These are phyloP conservation scores for Rhabdomys dilectus DNA, from an alignment of 2,113 vertebrate species.

Conservation along the genomic window DNA sequence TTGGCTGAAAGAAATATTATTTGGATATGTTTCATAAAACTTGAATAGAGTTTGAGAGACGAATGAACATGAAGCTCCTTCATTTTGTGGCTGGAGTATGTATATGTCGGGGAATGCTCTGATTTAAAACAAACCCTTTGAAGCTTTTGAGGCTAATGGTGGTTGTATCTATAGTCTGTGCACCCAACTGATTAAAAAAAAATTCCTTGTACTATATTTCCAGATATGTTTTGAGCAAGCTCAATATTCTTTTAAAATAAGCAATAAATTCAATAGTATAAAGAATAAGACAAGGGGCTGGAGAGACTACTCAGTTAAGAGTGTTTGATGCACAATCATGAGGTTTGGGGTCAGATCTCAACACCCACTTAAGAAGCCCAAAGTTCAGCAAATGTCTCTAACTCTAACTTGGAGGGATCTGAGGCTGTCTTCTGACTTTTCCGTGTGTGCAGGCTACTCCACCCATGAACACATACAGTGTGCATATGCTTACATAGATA, in stretches of 20 bases:
- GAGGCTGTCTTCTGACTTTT: not conserved
- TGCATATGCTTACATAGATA: not conserved
- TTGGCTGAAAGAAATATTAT: not conserved
- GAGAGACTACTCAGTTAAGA: not conserved
- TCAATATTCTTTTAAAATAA: conserved; percentile 21
- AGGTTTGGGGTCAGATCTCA: too few relatives aligned
- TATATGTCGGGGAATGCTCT: not conserved
- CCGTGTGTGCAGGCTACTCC: too few relatives aligned
- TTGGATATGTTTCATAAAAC: not conserved
- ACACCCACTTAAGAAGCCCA: not conserved
- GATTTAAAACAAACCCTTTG: conserved; percentile 6
- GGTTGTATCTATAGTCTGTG: not conserved
- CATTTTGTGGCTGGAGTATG: not conserved
- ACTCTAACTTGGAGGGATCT: not conserved
- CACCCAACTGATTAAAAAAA: not conserved
- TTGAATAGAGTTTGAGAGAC: not conserved
- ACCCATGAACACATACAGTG: not conserved
- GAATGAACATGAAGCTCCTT: not conserved
- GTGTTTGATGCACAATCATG: not conserved
- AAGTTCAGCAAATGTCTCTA: not conserved
- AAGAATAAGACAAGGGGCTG: not conserved
- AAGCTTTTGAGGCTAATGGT: not conserved
- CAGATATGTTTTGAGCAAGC: not conserved
- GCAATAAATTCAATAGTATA: not conserved
- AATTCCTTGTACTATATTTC: not conserved